phyloP scores from a whole-genome alignment of 2,113 vertebrate species.

The Peromyscus leucopus region DNA sequence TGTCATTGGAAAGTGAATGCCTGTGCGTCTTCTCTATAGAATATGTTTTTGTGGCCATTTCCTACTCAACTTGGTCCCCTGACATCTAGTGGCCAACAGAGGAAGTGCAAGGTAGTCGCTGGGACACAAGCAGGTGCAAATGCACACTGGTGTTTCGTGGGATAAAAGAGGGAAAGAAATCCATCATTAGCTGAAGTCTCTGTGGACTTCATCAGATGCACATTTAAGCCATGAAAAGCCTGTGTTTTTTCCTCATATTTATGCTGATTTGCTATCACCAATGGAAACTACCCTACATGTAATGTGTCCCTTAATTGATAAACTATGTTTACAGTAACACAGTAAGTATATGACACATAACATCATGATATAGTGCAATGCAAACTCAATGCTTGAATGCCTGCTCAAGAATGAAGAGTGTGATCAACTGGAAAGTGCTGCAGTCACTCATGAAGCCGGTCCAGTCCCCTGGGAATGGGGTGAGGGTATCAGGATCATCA shows the following conservation, averaged over 20 bases:
- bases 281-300: slow-evolving; percentile 23
- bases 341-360: background rate
- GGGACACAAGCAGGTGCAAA: slow-evolving; percentile 64
- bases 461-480: background rate
- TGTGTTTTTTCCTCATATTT: background rate
- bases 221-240: background rate
- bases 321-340: background rate
- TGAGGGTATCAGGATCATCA: background rate
- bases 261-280: background rate
- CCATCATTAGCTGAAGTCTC: background rate
- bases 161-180: background rate
- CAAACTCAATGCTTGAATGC: background rate
- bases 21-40: background rate
- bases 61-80: slow-evolving; percentile 49
- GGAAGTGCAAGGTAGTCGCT: slow-evolving; percentile 15
- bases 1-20: background rate
- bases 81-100: slow-evolving; percentile 77
- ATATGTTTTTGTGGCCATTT: background rate
- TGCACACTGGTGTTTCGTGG: fast-evolving
- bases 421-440: background rate
- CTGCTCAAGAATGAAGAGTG: background rate
- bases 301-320: background rate
- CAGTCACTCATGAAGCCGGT: background rate
- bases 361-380: background rate
- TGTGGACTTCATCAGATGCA: background rate